phyloP scores from a whole-genome alignment of 2,888 invertebrate genomes.

The Chironomus riparius region DNA sequence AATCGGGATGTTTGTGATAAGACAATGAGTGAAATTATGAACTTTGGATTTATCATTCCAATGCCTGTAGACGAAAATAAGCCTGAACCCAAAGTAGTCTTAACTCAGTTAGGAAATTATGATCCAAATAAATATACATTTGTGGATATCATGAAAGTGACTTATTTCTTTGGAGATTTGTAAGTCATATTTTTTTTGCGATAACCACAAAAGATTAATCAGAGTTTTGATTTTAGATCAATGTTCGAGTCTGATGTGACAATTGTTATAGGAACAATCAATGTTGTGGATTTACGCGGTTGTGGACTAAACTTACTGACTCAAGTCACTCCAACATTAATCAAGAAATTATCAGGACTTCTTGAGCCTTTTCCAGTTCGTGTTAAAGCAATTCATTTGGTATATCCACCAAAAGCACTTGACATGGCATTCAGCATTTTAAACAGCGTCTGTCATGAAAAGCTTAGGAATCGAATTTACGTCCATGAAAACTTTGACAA shows the following conservation, averaged over 20 bases:
- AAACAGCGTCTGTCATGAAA: slow-evolving; percentile 8
- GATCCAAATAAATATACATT: slow-evolving; percentile 36
- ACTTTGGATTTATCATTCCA: slow-evolving; percentile 33
- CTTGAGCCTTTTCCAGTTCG: slow-evolving; percentile 23
- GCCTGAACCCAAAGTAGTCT: slow-evolving; percentile 43
- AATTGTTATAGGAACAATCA: slow-evolving; percentile 1
- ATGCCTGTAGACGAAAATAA: slow-evolving; percentile 36
- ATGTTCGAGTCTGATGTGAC: slow-evolving; percentile 11
- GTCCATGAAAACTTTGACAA: slow-evolving; percentile 34
- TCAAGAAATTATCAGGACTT: slow-evolving; percentile 10
- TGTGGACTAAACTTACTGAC: neutral
- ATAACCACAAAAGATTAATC: neutral
- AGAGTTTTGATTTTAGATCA: neutral
- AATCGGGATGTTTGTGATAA: slow-evolving; percentile 21
- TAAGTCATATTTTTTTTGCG: neutral
- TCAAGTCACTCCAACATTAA: slow-evolving; percentile 4
- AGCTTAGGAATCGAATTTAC: slow-evolving; percentile 1
- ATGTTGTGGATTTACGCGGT: slow-evolving; percentile 1
- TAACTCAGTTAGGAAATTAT: slow-evolving; percentile 46
- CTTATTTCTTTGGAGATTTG: slow-evolving; percentile 11
- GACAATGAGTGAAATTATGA: neutral
- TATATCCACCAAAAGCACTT: slow-evolving; percentile 13
- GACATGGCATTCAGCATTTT: slow-evolving; percentile 14
- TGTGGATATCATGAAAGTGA: slow-evolving; percentile 14
- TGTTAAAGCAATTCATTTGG: slow-evolving; percentile 21